phyloP scores from a whole-genome alignment of 2,113 vertebrate species.

The Pimephales promelas region DNA sequence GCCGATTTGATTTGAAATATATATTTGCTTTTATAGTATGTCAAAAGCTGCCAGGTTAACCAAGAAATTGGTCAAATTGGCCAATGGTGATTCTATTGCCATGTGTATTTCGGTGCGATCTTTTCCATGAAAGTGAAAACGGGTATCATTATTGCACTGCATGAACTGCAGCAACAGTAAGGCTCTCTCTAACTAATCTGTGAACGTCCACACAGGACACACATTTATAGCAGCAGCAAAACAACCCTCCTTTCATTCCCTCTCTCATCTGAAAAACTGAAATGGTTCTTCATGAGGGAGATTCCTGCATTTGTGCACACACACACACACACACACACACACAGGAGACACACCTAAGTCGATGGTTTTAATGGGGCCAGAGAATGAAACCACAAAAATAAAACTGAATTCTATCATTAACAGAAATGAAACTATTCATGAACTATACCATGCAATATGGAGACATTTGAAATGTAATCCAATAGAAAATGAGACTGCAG shows the following conservation, averaged over 20 bases:
- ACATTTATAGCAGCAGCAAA: not conserved
- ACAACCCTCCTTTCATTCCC: conserved; percentile 8
- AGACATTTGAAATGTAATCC: not conserved
- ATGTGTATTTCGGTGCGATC: too few relatives aligned
- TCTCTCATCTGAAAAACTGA: not conserved
- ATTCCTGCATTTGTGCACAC: conserved; percentile 8
- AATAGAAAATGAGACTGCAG: not conserved
- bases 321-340: conserved; percentile 3
- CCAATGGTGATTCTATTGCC: too few relatives aligned
- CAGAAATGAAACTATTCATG: not conserved
- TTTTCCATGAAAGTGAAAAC: too few relatives aligned
- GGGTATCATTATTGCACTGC: too few relatives aligned
- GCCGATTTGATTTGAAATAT: too few relatives aligned
- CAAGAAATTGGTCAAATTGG: too few relatives aligned
- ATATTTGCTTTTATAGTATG: too few relatives aligned
- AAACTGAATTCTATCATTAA: not conserved
- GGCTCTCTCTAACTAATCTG: not conserved
- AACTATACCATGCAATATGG: not conserved
- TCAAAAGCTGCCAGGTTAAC: too few relatives aligned
- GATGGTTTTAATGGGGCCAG: not conserved
- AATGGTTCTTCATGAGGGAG: conserved; percentile 15
- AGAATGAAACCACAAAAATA: not conserved
- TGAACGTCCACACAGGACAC: conserved; percentile 16
- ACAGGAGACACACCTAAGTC: not conserved
- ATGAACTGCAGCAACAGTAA: too few relatives aligned